Percentiles rank a stretch among this genome's conserved stretches.
These are phyloP conservation scores for Schizopygopsis malacanthus DNA, from an alignment of 2,797 vertebrate genomes.

Conservation along the genomic window DNA sequence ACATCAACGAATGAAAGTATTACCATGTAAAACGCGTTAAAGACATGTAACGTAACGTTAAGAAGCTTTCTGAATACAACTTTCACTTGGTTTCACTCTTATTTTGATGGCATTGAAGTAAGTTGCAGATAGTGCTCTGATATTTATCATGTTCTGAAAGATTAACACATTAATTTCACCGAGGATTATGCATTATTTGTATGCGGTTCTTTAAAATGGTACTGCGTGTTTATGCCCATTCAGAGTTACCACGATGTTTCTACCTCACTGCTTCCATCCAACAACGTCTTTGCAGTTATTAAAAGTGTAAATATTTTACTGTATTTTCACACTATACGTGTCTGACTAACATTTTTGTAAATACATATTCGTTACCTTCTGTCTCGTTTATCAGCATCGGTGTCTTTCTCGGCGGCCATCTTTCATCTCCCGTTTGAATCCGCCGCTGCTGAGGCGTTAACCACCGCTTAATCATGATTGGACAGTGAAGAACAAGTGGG, in stretches of 20 bases:
- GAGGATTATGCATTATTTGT: background rate
- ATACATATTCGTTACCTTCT: slow-evolving; percentile 70
- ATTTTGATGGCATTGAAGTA: background rate
- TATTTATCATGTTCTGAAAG: too few relatives aligned
- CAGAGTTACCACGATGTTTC: background rate
- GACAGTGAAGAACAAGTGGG: slow-evolving; percentile 48
- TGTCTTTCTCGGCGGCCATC: slow-evolving; percentile 78
- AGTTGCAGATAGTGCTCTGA: background rate
- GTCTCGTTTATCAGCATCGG: slow-evolving; percentile 71
- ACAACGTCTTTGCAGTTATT: background rate
- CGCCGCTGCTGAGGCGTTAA: slow-evolving; percentile 63
- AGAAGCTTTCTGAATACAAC: background rate
- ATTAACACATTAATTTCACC: background rate
- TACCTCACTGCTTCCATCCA: too few relatives aligned
- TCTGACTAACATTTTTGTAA: background rate
- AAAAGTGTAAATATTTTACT: background rate
- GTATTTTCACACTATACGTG: rapidly evolving
- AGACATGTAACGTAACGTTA: background rate
- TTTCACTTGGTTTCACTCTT: background rate
- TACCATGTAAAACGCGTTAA: background rate
- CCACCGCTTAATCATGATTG: slow-evolving; percentile 66
- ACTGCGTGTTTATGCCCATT: background rate
- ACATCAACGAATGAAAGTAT: background rate
- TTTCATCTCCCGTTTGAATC: slow-evolving; percentile 81
- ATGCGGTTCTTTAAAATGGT: background rate